These are phyloP conservation scores for Oplegnathus fasciatus DNA, from an alignment of 2,113 vertebrate species.

Conservation along the genomic window DNA sequence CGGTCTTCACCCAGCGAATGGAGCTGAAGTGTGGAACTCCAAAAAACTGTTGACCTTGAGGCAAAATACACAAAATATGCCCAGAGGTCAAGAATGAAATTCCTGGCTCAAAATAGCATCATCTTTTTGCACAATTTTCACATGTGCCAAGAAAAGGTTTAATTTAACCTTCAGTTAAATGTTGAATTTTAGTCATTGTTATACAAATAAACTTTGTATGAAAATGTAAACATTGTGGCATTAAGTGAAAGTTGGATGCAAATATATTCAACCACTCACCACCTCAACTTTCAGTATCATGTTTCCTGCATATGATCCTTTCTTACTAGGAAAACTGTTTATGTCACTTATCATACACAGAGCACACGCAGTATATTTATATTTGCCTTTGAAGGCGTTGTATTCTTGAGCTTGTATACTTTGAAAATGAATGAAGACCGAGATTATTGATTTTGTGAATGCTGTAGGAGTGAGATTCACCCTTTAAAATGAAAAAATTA, in stretches of 20 bases:
- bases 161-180: background rate
- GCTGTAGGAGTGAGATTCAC: background rate
- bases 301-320: background rate
- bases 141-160: background rate
- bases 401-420: background rate
- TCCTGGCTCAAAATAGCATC: background rate
- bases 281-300: background rate
- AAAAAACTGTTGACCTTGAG: too few relatives aligned
- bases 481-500: background rate
- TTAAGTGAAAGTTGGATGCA: background rate
- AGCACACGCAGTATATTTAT: background rate
- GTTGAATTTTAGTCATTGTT: background rate
- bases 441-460: background rate
- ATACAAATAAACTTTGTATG: background rate
- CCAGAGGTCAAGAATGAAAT: background rate
- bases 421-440: background rate
- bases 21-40: too few relatives aligned
- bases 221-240: background rate
- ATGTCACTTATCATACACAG: background rate
- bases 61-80: background rate
- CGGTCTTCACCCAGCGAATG: background rate
- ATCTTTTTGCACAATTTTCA: too few relatives aligned
- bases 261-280: background rate
- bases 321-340: background rate
- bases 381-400: background rate